Base-by-base conservation (phyloP, 2,797 vertebrate species). In the Pempheris klunzingeri region DNA sequence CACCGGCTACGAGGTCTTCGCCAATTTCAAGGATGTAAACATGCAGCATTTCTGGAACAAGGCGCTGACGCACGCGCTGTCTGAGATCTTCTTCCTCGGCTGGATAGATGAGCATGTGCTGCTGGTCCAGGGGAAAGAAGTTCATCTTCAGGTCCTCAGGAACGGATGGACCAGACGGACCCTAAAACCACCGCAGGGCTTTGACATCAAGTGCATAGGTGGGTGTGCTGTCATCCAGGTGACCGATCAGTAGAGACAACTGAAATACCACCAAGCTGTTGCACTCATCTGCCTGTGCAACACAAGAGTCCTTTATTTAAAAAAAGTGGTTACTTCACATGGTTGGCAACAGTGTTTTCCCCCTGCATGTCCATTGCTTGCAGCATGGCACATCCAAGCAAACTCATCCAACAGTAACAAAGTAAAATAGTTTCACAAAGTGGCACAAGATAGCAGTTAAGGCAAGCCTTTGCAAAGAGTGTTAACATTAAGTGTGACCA, bases 21-120 rank as follows among this genome's bases (percentile, higher is more conserved):
- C 97, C 0, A 96, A 95, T 86, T 99, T 99, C 90, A 99, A 99
- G 93, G 94, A 96, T 20, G 97, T 96, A 43, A 99, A 99, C 95
- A 96, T 97, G 98, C 96, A 96, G 88, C 97, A 97, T 70, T 99
- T 97, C 92, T 99, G 98, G 98, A 97, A 99, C 93, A 93, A 94
- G 93, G 91, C 95, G 53, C 96, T 98, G 83, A 97, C 96, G 1
- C 95, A 95, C n/a, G 97, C 97, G 2, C 93, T 98, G 84, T 90
- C 96, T 0, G 96, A 97, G 93, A 94, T 97, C 71, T 97, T 98
- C 91, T 98, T 99, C 92, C 94, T 99, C 79, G 98, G 98, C 61
- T 99, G 98, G 98, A 96, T 99, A 82, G 97, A 98, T 84, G 96
- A 97, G 88, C 96, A 95, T 71, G 97, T 98, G 88, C 94, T 99